Base-by-base conservation (phyloP, 2,113 vertebrate genomes). In the Chloropsis cyanopogon region DNA sequence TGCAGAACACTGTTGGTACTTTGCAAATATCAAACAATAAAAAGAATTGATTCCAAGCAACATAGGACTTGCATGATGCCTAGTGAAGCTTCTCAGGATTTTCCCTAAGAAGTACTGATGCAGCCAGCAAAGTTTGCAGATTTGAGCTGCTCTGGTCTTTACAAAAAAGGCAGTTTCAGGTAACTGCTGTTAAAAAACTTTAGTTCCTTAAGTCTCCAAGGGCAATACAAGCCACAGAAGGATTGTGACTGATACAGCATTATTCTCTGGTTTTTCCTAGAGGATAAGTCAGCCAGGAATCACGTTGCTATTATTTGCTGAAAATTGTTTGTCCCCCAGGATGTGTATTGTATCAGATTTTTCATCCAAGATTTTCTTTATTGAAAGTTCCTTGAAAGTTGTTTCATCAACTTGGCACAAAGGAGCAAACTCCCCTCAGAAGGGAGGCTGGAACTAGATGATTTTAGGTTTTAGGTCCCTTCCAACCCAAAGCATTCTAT, bases 1-100 rank as follows among this genome's bases (percentile, higher is more conserved):
- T 78, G 92, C 92, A 94, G 90, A 96, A 96, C 90, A 24, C 52
- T 41, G 33, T 29, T 56, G 76, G 79, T 93, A 71, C 82, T 92
- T 88, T 44, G 72, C 68, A 96, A 95, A 90, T 90, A 93, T 83
- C 79, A 88, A 75, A 71, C 82, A 95, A 80, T 57, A 70, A 84
- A 80, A 95, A 73, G 21, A 90, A 90, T 64, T 56, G 28, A 90
- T 86, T 70, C 50, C 60, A 86, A 77, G 88, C 44, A 93, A 50
- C 2, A 3, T 16, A 70, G 78, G 72, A 90, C 78, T 95, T 86
- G 31, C 37, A 14, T 64, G 82, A 75, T 50, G 29, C 35, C 44
- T 80, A 79, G 82, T 46, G 93, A 90, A 92, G 76, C 60, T 80
- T 92, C 79, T 81, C 80, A 37, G 56, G 57, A 25, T 93, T 93